These are phyloP conservation scores for Ophioninae sp. DNA, from an alignment of 2,888 invertebrate genomes.

Conservation along the genomic window DNA sequence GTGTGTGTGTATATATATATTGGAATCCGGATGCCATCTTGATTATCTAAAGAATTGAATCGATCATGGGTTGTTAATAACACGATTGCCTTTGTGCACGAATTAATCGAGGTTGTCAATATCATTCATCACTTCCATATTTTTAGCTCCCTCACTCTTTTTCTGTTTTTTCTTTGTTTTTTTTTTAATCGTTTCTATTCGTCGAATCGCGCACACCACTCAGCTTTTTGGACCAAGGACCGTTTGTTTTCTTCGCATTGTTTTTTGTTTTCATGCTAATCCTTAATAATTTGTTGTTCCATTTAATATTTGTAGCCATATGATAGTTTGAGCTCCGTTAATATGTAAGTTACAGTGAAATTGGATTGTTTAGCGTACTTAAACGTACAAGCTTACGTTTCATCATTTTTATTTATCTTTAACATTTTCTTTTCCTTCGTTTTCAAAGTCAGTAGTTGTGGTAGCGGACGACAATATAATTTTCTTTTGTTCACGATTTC, in stretches of 20 bases:
- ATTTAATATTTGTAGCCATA: constrained; percentile 64
- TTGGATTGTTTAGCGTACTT: constrained; percentile 67
- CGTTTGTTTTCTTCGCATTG: constrained; percentile 23
- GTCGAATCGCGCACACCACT: constrained; percentile 27
- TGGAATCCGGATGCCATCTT: constrained; percentile 56
- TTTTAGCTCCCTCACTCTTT: constrained; percentile 22
- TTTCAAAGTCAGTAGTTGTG: constrained; percentile 73
- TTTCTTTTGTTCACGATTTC: constrained; percentile 9
- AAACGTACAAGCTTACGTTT: constrained; percentile 72
- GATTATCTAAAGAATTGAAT: constrained; percentile 58
- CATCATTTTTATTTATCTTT: constrained; percentile 59
- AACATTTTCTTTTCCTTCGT: constrained; percentile 31
- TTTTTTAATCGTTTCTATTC: constrained; percentile 6
- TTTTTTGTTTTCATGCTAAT: constrained; percentile 45
- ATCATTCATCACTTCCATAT: constrained; percentile 22
- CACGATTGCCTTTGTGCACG: constrained; percentile 72
- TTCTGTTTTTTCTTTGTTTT: constrained; percentile 6
- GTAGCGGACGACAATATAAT: constrained; percentile 76
- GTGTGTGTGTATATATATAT: constrained; percentile 13
- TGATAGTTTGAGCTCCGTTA: constrained; percentile 71
- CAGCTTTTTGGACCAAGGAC: constrained; percentile 61
- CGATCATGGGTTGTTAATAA: constrained; percentile 67
- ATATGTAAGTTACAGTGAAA: constrained; percentile 71
- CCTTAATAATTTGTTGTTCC: constrained; percentile 55
- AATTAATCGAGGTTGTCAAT: constrained; percentile 68